Evolutionary conservation across 2,797 vertebrate genomes (phyloP), one percentile per base, ranked within the genome.

Genomic region (Chromis chromis): DNA sequence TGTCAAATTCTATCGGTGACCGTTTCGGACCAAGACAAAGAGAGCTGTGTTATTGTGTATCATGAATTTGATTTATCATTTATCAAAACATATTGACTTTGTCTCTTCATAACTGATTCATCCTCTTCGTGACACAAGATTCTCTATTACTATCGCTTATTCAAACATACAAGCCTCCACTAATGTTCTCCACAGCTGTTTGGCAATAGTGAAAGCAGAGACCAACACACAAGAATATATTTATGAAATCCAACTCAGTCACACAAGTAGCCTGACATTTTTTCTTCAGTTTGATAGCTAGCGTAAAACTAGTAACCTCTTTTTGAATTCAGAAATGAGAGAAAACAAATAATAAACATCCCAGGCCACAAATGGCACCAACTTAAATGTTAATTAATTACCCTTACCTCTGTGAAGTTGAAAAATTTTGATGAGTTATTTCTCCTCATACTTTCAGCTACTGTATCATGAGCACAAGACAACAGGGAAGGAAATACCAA

Each of bases 321-420:
- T 25, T 49, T 19, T 8, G 1, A 39, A 10, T 17, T 48, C 7
- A 61, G 6, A 69, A 57, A 56, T 60, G 5, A 70, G 52, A 62
- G 27, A 2, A 31, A 44, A 39, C 12, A n/a, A 22, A 17, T 56
- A 1, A 25, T 11, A 4, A 2, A 42, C 44, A 46, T 22, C 17
- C 50, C 13, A 33, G n/a, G 24, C 4, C 22, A 31, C 52, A 31
- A 9, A 52, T 12, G 58, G 8, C 21, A 14, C 19, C 3, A 0
- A n/a, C 21, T 44, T 52, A 63, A 52, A 76, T n/a, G 0, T 49
- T 36, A 2, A 22, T 65, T 48, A 57, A 46, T 27, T 24, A 44
- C 6, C 19, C 89, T 92, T 93, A 94, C 94, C 93, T 94, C 90
- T 0, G 79, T 61, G 70, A 85, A 76, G 83, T 62, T 74, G 76